Evolutionary conservation across 2,113 vertebrate species (phyloP).

Genomic region (Zingel zingel): DNA sequence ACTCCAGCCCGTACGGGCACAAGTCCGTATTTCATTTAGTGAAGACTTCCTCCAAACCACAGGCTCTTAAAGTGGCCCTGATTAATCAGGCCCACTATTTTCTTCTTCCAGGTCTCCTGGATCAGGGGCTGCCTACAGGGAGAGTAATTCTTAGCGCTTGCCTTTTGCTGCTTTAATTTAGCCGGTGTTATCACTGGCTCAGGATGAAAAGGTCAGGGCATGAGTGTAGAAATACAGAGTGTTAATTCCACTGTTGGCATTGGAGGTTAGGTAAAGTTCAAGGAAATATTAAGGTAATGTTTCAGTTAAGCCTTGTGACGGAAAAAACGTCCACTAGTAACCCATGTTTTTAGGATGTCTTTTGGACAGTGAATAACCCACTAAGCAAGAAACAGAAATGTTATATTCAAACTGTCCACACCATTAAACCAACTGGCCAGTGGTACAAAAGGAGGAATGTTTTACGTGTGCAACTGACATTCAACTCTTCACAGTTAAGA

Average conservation of each 20-base stretch:
- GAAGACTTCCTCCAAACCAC: constrained; percentile 94
- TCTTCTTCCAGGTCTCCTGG: constrained; percentile 79
- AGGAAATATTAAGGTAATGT: constrained; percentile 80
- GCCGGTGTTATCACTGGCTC: constrained; percentile 89
- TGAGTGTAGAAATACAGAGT: constrained; percentile 83
- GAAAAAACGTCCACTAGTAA: constrained; percentile 65
- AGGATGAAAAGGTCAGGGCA: constrained; percentile 88
- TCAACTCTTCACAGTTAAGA: neutral
- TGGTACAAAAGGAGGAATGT: neutral
- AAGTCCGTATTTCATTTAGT: constrained; percentile 90
- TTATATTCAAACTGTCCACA: neutral
- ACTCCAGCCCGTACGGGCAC: constrained; percentile 62
- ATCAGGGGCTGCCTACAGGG: constrained; percentile 79
- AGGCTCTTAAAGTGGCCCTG: constrained; percentile 84
- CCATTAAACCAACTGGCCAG: neutral
- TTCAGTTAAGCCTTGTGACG: constrained; percentile 77
- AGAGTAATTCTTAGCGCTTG: constrained; percentile 86
- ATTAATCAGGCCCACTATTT: constrained; percentile 88
- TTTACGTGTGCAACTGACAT: neutral
- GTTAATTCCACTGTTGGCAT: constrained; percentile 90
- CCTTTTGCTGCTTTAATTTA: constrained; percentile 89
- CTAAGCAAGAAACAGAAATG: neutral
- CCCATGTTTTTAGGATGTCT: neutral
- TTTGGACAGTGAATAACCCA: neutral
- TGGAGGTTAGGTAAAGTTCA: constrained; percentile 92